Evolutionary conservation across 2,113 vertebrate species (phyloP), one percentile per base, ranked within the genome.

Genomic region (Calyptommatus sinebrachiatus): DNA sequence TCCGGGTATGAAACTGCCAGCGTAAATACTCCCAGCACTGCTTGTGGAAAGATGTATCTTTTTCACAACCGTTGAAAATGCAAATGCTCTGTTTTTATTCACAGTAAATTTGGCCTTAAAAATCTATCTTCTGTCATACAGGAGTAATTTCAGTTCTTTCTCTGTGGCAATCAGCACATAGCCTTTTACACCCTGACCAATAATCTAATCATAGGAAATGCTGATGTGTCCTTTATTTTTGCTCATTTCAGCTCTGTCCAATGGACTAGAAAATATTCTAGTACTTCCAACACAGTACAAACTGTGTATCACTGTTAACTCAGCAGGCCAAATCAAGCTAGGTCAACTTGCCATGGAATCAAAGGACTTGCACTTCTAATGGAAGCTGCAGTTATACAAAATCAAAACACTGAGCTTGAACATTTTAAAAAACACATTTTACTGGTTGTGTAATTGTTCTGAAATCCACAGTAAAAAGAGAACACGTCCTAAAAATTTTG

Each of bases 121-220:
- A 82, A 76, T 8, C 77, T 41, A 74, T 70, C 46, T 35, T 11
- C 1, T 83, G 66, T 75, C 83, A 85, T 73, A 78, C 12, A 83
- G 66, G 71, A 29, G 2, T 62, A 45, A 84, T 69, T 10, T 82
- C 71, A 70, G 24, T 61, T 69, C 21, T 61, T 26, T 76, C 53
- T 72, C 53, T 78, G 46, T 46, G 21, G 10, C 21, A 77, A 77
- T 66, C 83, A 89, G 88, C 73, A 28, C 21, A 10, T 79, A 14
- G 76, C 12, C 28, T 70, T 62, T 85, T 57, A 72, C 50, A 21
- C 5, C 80, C 7, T 62, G 71, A 46, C 20, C 31, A 62, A 81
- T 71, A 61, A 57, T 46, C 76, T 81, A 82, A 83, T 75, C 67
- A 80, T n/a, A 35, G 82, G 66, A 84, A 87, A 81, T 21, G 70